Evolutionary conservation across 2,113 vertebrate species (phyloP).

Genomic region (Pseudois nayaur): DNA sequence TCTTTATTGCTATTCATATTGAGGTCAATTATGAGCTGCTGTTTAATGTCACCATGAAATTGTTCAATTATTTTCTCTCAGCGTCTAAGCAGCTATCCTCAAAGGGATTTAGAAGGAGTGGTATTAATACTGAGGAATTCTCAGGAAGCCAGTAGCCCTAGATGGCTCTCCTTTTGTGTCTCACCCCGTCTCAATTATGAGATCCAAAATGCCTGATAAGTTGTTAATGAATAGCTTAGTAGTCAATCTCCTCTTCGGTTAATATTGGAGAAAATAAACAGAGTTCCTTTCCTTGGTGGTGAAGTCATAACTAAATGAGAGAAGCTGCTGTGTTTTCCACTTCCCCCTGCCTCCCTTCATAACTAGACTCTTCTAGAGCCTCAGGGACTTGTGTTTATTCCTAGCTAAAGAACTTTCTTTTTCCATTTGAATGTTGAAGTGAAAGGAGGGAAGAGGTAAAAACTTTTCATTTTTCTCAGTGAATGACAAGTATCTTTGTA

Average conservation of each 20-base stretch:
- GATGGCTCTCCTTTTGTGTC: conserved; percentile 49
- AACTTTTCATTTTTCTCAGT: neutral
- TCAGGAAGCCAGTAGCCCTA: conserved; percentile 60
- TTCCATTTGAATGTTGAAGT: neutral
- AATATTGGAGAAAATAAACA: neutral
- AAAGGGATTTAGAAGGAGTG: conserved; percentile 66
- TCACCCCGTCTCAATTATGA: conserved; percentile 62
- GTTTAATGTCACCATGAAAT: conserved; percentile 78
- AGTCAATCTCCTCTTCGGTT: conserved; percentile 9
- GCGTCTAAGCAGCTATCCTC: conserved; percentile 72
- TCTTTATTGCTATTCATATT: conserved; percentile 74
- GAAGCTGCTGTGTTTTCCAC: neutral
- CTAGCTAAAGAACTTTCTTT: neutral
- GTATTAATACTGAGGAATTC: conserved; percentile 63
- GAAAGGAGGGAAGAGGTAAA: neutral
- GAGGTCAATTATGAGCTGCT: conserved; percentile 77
- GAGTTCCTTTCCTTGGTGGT: neutral
- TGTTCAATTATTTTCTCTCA: conserved; percentile 76
- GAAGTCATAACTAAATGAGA: neutral
- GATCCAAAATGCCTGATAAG: conserved; percentile 56
- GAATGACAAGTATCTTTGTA: neutral
- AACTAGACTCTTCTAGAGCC: neutral
- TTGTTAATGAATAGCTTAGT: conserved; percentile 59
- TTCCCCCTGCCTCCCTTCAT: neutral
- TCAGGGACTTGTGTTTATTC: neutral